Evolutionary conservation across 2,113 vertebrate species (phyloP), one percentile per base, ranked within the genome.

Genomic region (Chaetorhynchus papuensis): DNA sequence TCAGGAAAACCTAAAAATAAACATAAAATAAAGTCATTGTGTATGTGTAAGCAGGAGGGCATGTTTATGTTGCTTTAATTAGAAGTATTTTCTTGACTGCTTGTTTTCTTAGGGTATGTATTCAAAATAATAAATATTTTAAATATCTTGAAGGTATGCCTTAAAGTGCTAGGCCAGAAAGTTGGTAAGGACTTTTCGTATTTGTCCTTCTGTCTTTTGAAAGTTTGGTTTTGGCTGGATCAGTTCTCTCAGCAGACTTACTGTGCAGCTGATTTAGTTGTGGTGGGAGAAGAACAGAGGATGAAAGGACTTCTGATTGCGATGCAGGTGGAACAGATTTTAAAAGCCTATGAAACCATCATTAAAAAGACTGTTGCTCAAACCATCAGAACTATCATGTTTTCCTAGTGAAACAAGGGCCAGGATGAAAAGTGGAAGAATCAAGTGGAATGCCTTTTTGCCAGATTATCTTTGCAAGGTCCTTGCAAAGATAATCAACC

Each of bases 1-100:
- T 70, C 44, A 79, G 78, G 84, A 94, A 94, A 94, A 82, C 59
- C 41, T 82, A 41, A 87, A 91, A 89, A 42, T 59, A 90, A 83
- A 83, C 71, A 77, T 79, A 64, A 60, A 42, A 49, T 93, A 66
- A 91, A 93, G 53, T 63, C 28, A 59, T 41, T 53, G 66, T 74
- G 27, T 80, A 53, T 76, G 24, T 71, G 31, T 91, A 71, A 93
- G 66, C 77, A 76, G 76, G 41, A 86, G 68, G 64, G 26, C 33
- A 20, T 14, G 10, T 90, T 92, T 87, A 14, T 31, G 35, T 94
- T 93, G 56, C 60, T 92, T 83, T 77, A 86, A 86, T 81, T 90
- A 85, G 41, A 91, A 90, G 24, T 81, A 35, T 78, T 95, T 91
- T 74, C 50, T 89, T 52, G 60, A 78, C 44, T 89, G 69, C 22